Evolutionary conservation across 1,140 invertebrate genomes (phyloP).

Genomic region (Megalopta genalis): DNA sequence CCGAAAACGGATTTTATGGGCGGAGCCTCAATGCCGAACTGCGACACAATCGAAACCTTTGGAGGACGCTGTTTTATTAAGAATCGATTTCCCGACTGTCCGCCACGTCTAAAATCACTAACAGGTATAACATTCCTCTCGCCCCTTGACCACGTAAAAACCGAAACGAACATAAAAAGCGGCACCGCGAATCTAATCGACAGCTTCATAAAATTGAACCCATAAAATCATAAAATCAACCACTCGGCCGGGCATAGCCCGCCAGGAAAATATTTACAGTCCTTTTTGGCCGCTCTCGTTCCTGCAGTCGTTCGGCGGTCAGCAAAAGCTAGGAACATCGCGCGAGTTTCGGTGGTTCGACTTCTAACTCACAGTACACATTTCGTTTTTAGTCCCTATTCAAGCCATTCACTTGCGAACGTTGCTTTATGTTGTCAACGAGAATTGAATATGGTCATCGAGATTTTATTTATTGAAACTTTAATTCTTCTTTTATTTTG

Average conservation of each 20-base stretch:
- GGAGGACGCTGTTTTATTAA: too few species aligned
- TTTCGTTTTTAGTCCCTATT: too few species aligned
- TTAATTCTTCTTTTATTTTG: too few species aligned
- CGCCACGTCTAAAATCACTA: neutral
- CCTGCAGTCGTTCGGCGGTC: slow-evolving; percentile 43
- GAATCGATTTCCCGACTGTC: neutral
- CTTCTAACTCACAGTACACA: too few species aligned
- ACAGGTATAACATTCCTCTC: slow-evolving; percentile 24
- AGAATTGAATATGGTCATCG: too few species aligned
- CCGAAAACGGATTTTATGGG: too few species aligned
- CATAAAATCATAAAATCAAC: slow-evolving; percentile 80
- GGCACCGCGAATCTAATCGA: slow-evolving; percentile 76
- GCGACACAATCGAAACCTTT: neutral
- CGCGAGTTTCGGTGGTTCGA: neutral
- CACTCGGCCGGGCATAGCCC: slow-evolving; percentile 62
- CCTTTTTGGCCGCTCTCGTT: slow-evolving; percentile 70
- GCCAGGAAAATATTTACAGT: slow-evolving; percentile 73
- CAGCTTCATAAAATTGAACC: slow-evolving; percentile 78
- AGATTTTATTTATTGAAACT: too few species aligned
- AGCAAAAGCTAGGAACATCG: slow-evolving; percentile 46
- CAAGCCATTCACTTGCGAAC: too few species aligned
- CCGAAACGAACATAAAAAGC: slow-evolving; percentile 59
- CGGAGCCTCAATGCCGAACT: too few species aligned
- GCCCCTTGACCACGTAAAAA: slow-evolving; percentile 41
- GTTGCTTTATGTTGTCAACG: too few species aligned